A percentile compares a stretch with the other conserved stretches of the same genome.
Conservation (phyloP, 1,140 invertebrate species). For the Macrobrachium nipponense region DNA sequence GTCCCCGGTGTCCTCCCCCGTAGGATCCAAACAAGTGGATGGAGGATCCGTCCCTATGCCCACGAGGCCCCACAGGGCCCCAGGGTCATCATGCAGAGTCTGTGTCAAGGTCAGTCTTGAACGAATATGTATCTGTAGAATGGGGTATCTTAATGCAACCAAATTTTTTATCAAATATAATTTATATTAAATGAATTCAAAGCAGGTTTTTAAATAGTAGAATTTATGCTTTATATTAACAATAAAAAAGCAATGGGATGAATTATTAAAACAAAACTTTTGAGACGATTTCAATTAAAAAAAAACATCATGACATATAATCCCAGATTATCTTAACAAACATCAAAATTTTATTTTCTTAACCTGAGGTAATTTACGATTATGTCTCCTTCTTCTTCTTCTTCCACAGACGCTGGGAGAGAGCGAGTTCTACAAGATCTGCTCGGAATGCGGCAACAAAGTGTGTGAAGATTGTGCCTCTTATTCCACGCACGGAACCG, state of each 20-base stretch:
- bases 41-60: slow-evolving; percentile 18
- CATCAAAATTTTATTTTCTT: too few species aligned
- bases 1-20: slow-evolving; percentile 34
- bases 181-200: too few species aligned
- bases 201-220: too few species aligned
- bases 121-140: too few species aligned
- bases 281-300: too few species aligned
- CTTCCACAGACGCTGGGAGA: slow-evolving; percentile 43
- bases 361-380: background rate
- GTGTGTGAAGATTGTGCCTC: slow-evolving; percentile 57
- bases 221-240: too few species aligned
- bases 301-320: too few species aligned
- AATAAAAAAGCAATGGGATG: too few species aligned
- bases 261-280: too few species aligned
- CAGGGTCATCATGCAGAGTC: slow-evolving; percentile 54
- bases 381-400: background rate
- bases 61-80: slow-evolving; percentile 42
- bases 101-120: slow-evolving; percentile 54
- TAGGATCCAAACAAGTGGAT: slow-evolving; percentile 30
- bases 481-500: slow-evolving; percentile 40
- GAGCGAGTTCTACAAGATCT: slow-evolving; percentile 47
- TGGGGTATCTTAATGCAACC: too few species aligned
- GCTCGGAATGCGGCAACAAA: slow-evolving; percentile 52
- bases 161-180: too few species aligned
- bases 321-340: too few species aligned